A percentile compares a stretch with the other conserved stretches of the same genome.
These are phyloP conservation scores for Tupaia tana DNA, from an alignment of 2,113 vertebrate genomes.

Conservation along the genomic window DNA sequence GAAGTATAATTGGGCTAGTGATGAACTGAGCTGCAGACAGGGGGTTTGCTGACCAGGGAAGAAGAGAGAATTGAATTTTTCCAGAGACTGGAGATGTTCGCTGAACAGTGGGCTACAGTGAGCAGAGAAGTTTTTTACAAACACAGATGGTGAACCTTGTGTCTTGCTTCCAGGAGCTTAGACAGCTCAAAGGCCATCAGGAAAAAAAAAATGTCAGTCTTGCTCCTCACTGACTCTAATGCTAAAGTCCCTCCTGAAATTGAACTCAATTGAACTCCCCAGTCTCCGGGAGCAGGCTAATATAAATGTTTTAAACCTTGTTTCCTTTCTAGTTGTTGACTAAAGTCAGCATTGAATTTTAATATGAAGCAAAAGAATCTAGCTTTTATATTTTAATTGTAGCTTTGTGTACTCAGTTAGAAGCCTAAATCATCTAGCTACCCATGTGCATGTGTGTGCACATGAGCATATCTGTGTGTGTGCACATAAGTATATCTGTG, in stretches of 20 bases:
- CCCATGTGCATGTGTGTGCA: not conserved
- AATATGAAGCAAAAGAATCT: not conserved
- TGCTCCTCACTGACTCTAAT: not conserved
- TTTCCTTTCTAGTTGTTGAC: not conserved
- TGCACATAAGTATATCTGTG: not conserved
- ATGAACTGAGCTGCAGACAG: constrained; percentile 16
- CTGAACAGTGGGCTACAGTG: constrained; percentile 11
- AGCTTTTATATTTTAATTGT: not conserved
- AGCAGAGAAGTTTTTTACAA: not conserved
- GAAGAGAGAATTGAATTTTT: not conserved
- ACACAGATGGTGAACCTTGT: not conserved
- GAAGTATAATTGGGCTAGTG: constrained; percentile 28
- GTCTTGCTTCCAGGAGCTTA: not conserved
- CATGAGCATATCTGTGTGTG: fast-evolving
- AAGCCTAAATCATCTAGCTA: not conserved
- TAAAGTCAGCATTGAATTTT: not conserved
- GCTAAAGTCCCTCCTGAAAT: not conserved
- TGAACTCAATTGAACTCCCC: not conserved
- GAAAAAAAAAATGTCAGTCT: not conserved
- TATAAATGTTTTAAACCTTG: not conserved
- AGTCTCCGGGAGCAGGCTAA: not conserved
- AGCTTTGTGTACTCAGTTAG: not conserved
- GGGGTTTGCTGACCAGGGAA: not conserved
- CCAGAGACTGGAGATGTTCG: not conserved
- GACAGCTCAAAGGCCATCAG: not conserved